phyloP scores from a whole-genome alignment of 2,113 vertebrate species.

The Capreolus pygargus region DNA sequence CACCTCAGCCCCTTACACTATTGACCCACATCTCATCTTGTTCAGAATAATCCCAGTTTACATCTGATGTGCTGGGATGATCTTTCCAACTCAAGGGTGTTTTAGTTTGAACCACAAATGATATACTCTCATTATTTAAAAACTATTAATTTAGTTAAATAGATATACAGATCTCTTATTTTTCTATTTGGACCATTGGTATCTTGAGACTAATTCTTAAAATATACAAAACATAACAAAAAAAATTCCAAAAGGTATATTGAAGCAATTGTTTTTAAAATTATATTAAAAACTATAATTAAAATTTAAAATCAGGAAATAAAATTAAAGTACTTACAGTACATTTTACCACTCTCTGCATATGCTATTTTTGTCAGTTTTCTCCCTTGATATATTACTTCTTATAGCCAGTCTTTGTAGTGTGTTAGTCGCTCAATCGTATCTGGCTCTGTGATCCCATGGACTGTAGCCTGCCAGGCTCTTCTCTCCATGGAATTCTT shows the following conservation, averaged over 20 bases:
- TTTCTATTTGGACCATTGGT: neutral
- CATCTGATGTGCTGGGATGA: neutral
- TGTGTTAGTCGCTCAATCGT: neutral
- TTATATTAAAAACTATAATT: neutral
- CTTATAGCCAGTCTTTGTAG: neutral
- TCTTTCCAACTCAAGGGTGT: neutral
- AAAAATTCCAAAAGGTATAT: neutral
- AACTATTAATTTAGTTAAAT: neutral
- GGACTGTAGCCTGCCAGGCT: neutral
- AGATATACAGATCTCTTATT: neutral
- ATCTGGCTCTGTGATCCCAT: neutral
- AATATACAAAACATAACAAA: neutral
- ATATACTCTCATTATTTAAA: neutral
- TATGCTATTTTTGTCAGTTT: neutral
- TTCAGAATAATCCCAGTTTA: neutral
- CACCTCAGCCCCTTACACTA: neutral
- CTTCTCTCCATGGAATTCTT: neutral
- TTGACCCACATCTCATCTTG: neutral
- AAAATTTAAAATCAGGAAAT: neutral
- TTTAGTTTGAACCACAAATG: neutral
- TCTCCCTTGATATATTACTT: neutral
- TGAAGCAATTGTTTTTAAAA: neutral
- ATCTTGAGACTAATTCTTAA: neutral
- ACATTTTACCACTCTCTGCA: neutral
- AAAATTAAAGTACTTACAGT: neutral